phyloP scores from a whole-genome alignment of 2,888 invertebrate species.

The Drosophila siamana region DNA sequence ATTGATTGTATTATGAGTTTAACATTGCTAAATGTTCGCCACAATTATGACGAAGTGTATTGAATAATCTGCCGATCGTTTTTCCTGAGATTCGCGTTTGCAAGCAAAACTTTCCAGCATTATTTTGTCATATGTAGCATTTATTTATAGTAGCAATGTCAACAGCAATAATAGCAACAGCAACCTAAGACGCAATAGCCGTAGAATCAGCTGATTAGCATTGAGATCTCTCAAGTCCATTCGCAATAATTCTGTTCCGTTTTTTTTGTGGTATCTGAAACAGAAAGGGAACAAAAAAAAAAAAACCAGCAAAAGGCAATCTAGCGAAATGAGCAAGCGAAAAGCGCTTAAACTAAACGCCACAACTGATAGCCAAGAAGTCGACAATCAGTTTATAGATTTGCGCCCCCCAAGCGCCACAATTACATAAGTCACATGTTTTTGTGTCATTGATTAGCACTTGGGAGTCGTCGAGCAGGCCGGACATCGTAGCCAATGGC shows the following conservation, averaged over 20 bases:
- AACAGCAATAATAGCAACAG: slow-evolving; percentile 25
- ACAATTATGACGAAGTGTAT: neutral
- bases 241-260: slow-evolving; percentile 5
- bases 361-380: slow-evolving; percentile 52
- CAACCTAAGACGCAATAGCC: slow-evolving; percentile 66
- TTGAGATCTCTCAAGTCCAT: slow-evolving; percentile 50
- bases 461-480: too few relatives aligned
- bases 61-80: neutral
- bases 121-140: slow-evolving; percentile 18
- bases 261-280: slow-evolving; percentile 18
- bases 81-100: too few relatives aligned
- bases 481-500: too few relatives aligned
- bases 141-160: slow-evolving; percentile 41
- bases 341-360: too few relatives aligned
- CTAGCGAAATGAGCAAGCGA: slow-evolving; percentile 13
- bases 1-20: too few relatives aligned
- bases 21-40: too few relatives aligned
- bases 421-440: slow-evolving; percentile 56
- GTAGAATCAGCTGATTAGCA: slow-evolving; percentile 63
- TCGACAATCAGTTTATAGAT: slow-evolving; percentile 36
- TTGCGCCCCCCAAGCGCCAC: slow-evolving; percentile 6
- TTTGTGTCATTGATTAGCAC: slow-evolving; percentile 76
- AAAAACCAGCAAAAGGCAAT: slow-evolving; percentile 28
- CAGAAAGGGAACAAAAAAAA: neutral
- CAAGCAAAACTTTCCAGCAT: slow-evolving; percentile 41